Evolutionary conservation across 1,140 invertebrate species (phyloP), one percentile per base, ranked within the genome.

Genomic region (Drosophila fuyamai): DNA sequence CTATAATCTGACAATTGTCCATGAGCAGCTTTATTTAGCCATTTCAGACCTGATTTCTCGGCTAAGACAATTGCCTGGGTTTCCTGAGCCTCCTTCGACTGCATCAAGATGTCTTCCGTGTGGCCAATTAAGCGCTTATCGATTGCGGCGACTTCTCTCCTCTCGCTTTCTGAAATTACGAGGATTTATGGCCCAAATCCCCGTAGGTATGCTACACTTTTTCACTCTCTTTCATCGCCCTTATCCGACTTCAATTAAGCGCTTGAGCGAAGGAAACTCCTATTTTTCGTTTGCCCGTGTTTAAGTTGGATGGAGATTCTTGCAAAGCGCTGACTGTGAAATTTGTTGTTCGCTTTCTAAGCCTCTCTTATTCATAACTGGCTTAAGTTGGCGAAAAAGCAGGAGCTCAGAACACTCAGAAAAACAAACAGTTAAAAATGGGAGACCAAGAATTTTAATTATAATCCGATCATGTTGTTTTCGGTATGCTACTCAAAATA

Each of bases 211-310:
- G 23, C 23, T 40, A 29, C 60, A 53, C 18, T 71, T 71, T 71
- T 57, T 58, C 43, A 41, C 67, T 71, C 54, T 48, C 68, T 18
- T 50, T 41, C 36, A 14, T 8, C 18, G 51, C 41, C 36, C 27
- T 57, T 71, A 71, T 71, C 63, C 65, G 44, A 58, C 68, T 72
- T 72, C 68, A 72, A 72, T 72, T 72, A 72, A 71, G 68, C 68
- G 68, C 65, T 71, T 71, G 66, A 72, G 53, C 53, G 68, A 43
- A 58, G 44, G 68, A 41, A 47, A 41, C 51, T 41, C 18, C 43
- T 44, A 16, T 63, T 68, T 51, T 68, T 63, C 59, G 60, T 60
- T 27, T 41, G 55, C 35, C 56, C 43, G 61, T 27, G 60, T 35
- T 65, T 66, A 51, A 68, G 61, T 46, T 44, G 60, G 38, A 46